Percentiles rank a stretch among this genome's conserved stretches.
Conservation (phyloP, 2,113 vertebrate species). For the Orycteropus afer region DNA sequence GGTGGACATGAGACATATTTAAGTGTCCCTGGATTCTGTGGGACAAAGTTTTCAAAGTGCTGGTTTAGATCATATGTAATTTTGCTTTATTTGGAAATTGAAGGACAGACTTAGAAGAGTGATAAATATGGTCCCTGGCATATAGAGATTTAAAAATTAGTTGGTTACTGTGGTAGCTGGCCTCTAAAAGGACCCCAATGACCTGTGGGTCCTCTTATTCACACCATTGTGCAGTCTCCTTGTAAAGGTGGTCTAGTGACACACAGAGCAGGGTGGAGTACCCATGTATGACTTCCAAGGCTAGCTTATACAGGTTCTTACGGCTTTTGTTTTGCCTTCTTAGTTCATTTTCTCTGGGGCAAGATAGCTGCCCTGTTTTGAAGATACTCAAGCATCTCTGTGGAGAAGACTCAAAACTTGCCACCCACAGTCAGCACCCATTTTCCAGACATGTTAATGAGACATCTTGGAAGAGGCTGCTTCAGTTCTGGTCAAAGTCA, state of each 20-base stretch:
- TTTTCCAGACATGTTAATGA: background rate
- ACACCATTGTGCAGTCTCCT: background rate
- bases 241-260: background rate
- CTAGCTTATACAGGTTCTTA: too few species aligned
- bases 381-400: background rate
- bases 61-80: background rate
- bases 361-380: background rate
- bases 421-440: background rate
- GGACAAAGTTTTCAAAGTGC: background rate
- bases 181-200: too few species aligned
- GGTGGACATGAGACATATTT: background rate
- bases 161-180: too few species aligned
- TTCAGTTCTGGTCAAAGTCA: background rate
- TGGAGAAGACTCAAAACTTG: background rate
- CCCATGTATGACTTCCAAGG: background rate
- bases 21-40: background rate
- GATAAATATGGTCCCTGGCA: too few species aligned
- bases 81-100: too few species aligned
- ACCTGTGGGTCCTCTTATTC: too few species aligned
- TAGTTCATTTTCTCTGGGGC: background rate
- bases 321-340: background rate
- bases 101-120: background rate
- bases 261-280: background rate
- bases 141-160: background rate
- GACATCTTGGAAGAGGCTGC: background rate